These are phyloP conservation scores for Ommatoiulus sabulosus DNA, from an alignment of 2,888 invertebrate genomes.

Conservation along the genomic window DNA sequence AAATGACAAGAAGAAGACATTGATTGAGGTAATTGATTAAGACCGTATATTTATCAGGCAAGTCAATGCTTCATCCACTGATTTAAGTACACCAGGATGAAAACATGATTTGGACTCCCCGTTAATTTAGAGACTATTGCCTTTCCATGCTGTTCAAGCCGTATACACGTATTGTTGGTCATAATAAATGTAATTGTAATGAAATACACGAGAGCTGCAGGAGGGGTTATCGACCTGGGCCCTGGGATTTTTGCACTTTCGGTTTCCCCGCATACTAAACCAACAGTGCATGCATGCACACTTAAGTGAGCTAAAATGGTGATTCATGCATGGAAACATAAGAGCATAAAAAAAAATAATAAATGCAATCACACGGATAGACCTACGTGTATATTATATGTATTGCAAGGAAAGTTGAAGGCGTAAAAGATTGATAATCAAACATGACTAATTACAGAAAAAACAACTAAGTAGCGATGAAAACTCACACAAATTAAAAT, in stretches of 20 bases:
- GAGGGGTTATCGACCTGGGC: constrained; percentile 37
- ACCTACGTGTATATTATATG: background rate
- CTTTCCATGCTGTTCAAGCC: background rate
- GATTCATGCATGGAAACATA: constrained; percentile 6
- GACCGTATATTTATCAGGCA: background rate
- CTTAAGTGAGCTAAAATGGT: background rate
- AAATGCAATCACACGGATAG: background rate
- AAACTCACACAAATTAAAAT: no score
- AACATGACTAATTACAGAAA: no score
- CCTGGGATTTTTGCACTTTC: constrained; percentile 48
- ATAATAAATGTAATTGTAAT: constrained; percentile 32
- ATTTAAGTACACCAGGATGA: background rate
- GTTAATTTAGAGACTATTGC: constrained; percentile 45
- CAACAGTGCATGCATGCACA: constrained; percentile 42
- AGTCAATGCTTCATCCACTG: background rate
- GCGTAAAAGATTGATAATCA: no score
- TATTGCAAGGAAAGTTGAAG: no score
- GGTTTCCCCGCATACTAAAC: background rate
- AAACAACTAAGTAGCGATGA: no score
- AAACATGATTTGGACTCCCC: background rate
- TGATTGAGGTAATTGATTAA: background rate
- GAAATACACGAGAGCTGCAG: constrained; percentile 32
- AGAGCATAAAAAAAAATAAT: background rate
- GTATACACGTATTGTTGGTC: constrained; percentile 6
- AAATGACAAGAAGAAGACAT: no score